phyloP scores from a whole-genome alignment of 2,888 invertebrate species.

The Drosophila testacea region DNA sequence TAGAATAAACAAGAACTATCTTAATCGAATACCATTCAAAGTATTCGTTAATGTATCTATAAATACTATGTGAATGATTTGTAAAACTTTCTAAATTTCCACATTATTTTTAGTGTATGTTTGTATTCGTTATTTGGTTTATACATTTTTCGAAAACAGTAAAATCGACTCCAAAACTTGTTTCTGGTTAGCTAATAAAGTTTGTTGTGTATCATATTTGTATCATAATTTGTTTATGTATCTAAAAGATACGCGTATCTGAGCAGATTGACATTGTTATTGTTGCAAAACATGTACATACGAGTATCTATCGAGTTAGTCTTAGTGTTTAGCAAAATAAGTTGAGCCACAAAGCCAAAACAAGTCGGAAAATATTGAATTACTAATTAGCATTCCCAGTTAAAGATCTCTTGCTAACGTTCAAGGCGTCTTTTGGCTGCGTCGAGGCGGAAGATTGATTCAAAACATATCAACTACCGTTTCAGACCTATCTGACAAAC shows the following conservation, averaged over 20 bases:
- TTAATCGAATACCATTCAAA: conserved; percentile 20
- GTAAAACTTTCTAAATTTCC: conserved; percentile 76
- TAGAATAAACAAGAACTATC: conserved; percentile 22
- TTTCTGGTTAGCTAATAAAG: conserved; percentile 68
- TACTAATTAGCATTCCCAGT: conserved; percentile 18
- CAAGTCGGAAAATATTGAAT: conserved; percentile 8
- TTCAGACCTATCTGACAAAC: conserved; percentile 34
- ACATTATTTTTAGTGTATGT: conserved; percentile 35
- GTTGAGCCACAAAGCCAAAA: conserved; percentile 4
- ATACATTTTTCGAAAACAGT: conserved; percentile 80
- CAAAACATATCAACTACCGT: conserved; percentile 22
- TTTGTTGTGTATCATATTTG: conserved; percentile 37
- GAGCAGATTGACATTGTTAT: conserved; percentile 24
- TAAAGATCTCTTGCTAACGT: neutral
- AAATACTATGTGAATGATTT: conserved; percentile 46
- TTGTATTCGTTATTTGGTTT: conserved; percentile 48
- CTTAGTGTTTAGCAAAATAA: conserved; percentile 10
- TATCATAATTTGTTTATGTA: conserved; percentile 26
- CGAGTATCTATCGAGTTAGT: conserved; percentile 48
- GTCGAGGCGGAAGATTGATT: conserved; percentile 27
- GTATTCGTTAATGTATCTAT: conserved; percentile 17
- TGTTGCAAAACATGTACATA: conserved; percentile 11
- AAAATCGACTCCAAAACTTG: conserved; percentile 83
- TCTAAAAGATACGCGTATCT: conserved; percentile 18
- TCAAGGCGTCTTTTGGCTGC: neutral